Percentiles rank a stretch among this genome's conserved stretches.
phyloP scores from a whole-genome alignment of 2,113 vertebrate genomes.

The Tragelaphus strepsiceros region DNA sequence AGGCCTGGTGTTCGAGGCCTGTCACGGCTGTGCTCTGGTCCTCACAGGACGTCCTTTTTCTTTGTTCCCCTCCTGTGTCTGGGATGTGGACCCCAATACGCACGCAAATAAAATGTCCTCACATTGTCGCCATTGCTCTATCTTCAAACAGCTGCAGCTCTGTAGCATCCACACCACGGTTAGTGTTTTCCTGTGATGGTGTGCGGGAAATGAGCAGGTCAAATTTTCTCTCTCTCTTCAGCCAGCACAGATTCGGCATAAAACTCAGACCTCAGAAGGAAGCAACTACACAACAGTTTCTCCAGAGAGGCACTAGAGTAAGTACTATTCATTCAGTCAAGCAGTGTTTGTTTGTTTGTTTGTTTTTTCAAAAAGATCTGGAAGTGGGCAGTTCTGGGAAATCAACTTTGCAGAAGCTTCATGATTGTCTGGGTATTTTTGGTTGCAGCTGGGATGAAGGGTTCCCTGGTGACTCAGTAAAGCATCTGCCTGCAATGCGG shows the following conservation, averaged over 20 bases:
- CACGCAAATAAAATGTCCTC: background rate
- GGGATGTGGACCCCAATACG: background rate
- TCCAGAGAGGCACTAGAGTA: background rate
- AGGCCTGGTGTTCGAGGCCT: no score
- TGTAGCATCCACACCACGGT: background rate
- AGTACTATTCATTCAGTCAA: background rate
- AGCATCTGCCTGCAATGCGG: background rate
- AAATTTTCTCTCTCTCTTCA: background rate
- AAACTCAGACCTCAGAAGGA: background rate
- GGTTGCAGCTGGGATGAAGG: background rate
- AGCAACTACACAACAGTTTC: background rate
- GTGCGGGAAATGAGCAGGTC: background rate
- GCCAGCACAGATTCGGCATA: background rate
- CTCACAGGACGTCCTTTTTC: background rate
- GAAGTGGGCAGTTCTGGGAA: background rate
- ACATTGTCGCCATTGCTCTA: fast-evolving
- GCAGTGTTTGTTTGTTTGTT: background rate
- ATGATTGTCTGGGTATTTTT: background rate
- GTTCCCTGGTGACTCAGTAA: background rate
- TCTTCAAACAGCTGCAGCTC: background rate
- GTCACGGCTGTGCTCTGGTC: no score
- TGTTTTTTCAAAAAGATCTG: background rate
- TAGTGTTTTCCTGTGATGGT: background rate
- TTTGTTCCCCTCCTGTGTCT: background rate
- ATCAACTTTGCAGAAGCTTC: background rate